Base-by-base conservation (phyloP, 1,140 invertebrate species). In the Manduca sexta region DNA sequence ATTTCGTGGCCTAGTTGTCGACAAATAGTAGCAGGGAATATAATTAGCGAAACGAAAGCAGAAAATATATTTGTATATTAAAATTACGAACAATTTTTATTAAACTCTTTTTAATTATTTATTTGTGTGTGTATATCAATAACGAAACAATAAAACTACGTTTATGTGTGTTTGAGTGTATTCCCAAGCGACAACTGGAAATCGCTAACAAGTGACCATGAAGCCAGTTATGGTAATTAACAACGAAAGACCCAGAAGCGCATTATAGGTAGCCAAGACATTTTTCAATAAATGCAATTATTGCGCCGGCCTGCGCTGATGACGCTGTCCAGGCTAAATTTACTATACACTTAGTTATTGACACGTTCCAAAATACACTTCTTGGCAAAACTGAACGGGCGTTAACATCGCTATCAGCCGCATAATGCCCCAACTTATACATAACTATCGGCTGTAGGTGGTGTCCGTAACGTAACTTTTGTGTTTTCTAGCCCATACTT, bases 301-400 rank as follows among this genome's bases (percentile, higher is more conserved):
- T 61, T 69, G 12, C 56, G 48, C 50, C 45, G 52, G 49, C 53
- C 59, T 62, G 52, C 42, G 42, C 35, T 42, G 56, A 73, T 76
- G 73, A 76, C 70, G 69, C 8, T 68, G 68, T 69, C 64, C 56
- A 47, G 46, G 56, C 64, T 69, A 78, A 72, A 78, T 69, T 74
- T 78, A 78, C 72, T 62, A 67, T 69, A 74, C 71, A 77, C 76
- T 78, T 77, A 79, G 64, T 81, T 83, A 83, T 83, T 83, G 79
- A 83, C 79, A 80, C 70, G 77, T 76, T 81, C 79, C 77, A 79
- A 81, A 83, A 83, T 83, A 83, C 60, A 67, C 63, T 65, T 75
- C 73, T 80, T 83, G 76, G 79, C 79, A 80, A 83, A 83, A 77
- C 79, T 71, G 75, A 69, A 83, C 74, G 72, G 71, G 62, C 70